Base-by-base conservation (phyloP, 2,113 vertebrate species). In the Periophthalmus modestus region DNA sequence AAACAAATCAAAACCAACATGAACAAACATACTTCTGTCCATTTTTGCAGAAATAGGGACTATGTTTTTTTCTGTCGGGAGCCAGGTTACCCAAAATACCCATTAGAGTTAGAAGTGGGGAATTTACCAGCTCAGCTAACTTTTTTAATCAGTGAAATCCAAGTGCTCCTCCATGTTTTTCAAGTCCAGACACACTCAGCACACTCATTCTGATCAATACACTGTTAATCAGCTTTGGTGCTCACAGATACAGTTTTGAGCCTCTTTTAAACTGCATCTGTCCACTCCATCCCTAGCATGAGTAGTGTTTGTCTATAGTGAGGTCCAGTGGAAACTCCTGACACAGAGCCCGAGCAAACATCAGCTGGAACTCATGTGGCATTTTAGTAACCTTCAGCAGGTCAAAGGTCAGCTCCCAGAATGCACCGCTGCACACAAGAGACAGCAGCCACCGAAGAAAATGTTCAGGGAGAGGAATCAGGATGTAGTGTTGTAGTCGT, bases 351-450 rank as follows among this genome's bases (percentile, higher is more conserved):
- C 78, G 77, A 67, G 11, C 82, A 74, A 81, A 84, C 73, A 83
- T 84, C 81, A 81, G 78, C 75, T 79, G 74, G 72, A 73, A 75
- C 80, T 68, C 73, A 74, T 83, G 34, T 90, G 89, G 88, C 88
- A 88, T 85, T 73, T 72, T 2, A 2, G 66, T 74, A 86, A 89
- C 91, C 88, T 83, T 82, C 23, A 63, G 63, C 12, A 75, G 83
- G 77, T 83, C 82, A 83, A 61, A 15, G 69, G 39, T 70, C 14
- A 10, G 61, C 34, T 58, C 63, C 55, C 19, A n/a, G 21, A 47
- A 58, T 48, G n/a, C 57, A 18, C 33, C 24, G 15, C 24, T 10
- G 12, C 28, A 7, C 39, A 68, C 57, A 62, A 33, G 57, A 71
- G 62, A 15, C 28, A n/a, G 43, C 63, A 7, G 66, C 7, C 3